Conservation (phyloP, 1,140 invertebrate genomes). For the Diprion similis region DNA sequence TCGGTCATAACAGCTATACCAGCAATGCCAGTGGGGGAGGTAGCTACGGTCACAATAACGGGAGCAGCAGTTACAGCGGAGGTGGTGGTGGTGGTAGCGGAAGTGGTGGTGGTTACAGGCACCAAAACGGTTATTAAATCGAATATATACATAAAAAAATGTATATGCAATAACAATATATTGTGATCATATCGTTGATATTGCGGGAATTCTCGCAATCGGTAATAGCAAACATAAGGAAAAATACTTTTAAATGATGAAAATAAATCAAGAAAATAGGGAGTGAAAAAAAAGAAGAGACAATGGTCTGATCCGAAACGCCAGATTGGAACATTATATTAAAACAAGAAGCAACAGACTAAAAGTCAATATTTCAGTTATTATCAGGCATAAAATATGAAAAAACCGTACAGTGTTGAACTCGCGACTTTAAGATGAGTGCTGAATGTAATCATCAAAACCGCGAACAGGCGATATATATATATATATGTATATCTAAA, state of each 20-base stretch:
- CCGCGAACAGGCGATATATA: no score
- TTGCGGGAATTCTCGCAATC: no score
- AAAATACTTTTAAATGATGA: not conserved
- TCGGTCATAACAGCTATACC: slow-evolving; percentile 43
- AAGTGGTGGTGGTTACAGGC: slow-evolving; percentile 45
- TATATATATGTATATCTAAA: no score
- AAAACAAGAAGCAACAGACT: not conserved
- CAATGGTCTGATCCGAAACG: not conserved
- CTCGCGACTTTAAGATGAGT: no score
- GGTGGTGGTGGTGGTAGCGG: slow-evolving; percentile 27
- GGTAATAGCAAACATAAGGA: no score
- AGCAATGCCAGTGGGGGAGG: slow-evolving; percentile 30
- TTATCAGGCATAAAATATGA: no score
- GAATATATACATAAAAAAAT: slow-evolving; percentile 27
- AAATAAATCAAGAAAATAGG: not conserved
- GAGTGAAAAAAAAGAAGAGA: slow-evolving; percentile 8
- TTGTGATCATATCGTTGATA: no score
- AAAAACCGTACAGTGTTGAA: no score
- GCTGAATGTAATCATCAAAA: no score
- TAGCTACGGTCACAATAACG: slow-evolving; percentile 47
- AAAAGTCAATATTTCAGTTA: not conserved
- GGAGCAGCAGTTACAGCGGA: slow-evolving; percentile 27
- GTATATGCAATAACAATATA: not conserved
- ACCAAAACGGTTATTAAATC: slow-evolving; percentile 55
- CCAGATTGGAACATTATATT: not conserved